Conservation (phyloP, 2,797 vertebrate genomes). For the Sebastes itinus region DNA sequence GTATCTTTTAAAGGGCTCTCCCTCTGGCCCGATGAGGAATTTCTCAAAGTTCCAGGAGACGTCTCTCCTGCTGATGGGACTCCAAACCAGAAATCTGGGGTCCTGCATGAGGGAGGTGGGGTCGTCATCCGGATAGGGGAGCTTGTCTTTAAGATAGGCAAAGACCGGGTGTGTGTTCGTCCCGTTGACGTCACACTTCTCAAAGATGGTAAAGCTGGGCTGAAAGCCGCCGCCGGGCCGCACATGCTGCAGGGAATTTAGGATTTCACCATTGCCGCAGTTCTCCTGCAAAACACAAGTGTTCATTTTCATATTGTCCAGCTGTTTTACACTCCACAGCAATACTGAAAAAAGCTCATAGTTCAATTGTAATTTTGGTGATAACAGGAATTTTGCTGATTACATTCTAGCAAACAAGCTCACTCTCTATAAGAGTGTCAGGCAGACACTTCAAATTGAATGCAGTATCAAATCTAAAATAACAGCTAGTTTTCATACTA, state of each 20-base stretch:
- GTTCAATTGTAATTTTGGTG: not conserved
- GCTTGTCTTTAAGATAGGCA: constrained; percentile 94
- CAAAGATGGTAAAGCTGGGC: constrained; percentile 90
- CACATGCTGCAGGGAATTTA: constrained; percentile 90
- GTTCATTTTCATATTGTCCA: not conserved
- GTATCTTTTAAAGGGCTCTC: constrained; percentile 96
- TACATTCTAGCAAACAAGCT: not conserved
- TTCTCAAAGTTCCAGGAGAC: constrained; percentile 99
- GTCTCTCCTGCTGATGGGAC: constrained; percentile 89
- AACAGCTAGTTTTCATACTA: not conserved
- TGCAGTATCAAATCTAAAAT: not conserved
- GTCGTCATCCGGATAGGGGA: constrained; percentile 91
- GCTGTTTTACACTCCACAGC: not conserved
- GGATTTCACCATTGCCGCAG: constrained; percentile 91
- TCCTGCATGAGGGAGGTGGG: constrained; percentile 87
- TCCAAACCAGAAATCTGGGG: constrained; percentile 91
- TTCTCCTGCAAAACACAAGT: constrained; percentile 87
- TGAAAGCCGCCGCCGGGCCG: constrained; percentile 91
- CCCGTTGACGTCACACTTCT: constrained; percentile 97
- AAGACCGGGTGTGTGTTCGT: constrained; percentile 91
- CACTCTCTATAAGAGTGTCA: not conserved
- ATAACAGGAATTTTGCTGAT: not conserved
- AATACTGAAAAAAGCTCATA: not conserved
- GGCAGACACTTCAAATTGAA: not conserved
- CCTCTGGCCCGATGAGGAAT: constrained; percentile 95